Evolutionary conservation across 2,797 vertebrate genomes (phyloP).

Genomic region (Thalassophryne amazonica): DNA sequence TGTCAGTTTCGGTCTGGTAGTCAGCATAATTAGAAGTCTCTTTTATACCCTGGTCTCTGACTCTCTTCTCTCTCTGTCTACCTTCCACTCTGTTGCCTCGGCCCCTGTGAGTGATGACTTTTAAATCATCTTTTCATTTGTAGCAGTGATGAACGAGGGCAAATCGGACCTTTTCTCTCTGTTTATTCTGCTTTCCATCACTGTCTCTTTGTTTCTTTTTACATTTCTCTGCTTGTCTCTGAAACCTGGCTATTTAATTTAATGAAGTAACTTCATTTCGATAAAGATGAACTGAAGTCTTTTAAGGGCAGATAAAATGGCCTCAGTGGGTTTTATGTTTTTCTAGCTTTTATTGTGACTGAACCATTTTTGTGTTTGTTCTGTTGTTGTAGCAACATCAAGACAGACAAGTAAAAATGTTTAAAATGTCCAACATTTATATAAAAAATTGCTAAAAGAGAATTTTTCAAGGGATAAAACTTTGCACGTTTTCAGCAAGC

Average conservation of each 20-base stretch:
- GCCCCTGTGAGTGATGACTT: constrained; percentile 59
- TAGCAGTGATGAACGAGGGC: constrained; percentile 47
- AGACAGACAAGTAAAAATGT: no score
- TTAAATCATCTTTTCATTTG: constrained; percentile 68
- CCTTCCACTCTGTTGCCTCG: constrained; percentile 3
- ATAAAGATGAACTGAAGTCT: constrained; percentile 9
- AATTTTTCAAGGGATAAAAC: no score
- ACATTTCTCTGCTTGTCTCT: constrained; percentile 7
- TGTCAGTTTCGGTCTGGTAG: constrained; percentile 73
- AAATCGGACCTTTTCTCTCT: constrained; percentile 54
- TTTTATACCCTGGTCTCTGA: constrained; percentile 53
- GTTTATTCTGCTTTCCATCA: constrained; percentile 64
- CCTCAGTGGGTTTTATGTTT: no score
- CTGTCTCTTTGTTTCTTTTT: constrained; percentile 21
- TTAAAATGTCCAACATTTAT: no score
- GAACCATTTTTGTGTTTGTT: no score
- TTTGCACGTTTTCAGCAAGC: no score
- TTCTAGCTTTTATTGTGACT: no score
- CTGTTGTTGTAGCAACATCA: no score
- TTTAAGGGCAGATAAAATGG: constrained; percentile 18
- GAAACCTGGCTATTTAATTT: constrained; percentile 12
- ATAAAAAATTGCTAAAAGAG: no score
- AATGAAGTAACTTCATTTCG: constrained; percentile 40
- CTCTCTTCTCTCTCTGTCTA: not conserved
- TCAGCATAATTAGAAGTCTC: constrained; percentile 73